Evolutionary conservation across 2,113 vertebrate genomes (phyloP), one percentile per base, ranked within the genome.

Genomic region (Laticauda laticaudata): DNA sequence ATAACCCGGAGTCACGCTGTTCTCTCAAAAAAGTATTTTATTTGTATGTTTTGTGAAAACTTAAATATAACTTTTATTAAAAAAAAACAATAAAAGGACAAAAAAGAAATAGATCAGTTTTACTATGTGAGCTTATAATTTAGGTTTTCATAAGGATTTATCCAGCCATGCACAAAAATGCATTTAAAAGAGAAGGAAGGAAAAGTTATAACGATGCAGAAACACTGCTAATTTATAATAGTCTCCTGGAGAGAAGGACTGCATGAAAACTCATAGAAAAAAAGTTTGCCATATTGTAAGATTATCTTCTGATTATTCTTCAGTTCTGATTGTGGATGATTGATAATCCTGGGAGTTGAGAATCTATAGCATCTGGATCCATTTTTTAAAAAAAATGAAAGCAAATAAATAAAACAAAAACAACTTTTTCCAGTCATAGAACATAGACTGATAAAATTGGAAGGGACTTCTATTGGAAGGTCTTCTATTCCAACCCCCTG

Each of bases 231-330:
- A 95, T 95, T 96, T 87, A 92, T 95, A 96, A 96, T 43, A 92
- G 91, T 96, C 92, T 96, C 90, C 90, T 95, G 95, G 93, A 96
- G 94, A 94, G 95, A 97, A 95, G 94, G 94, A 95, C 94, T 96
- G 94, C 86, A 96, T 95, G 94, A 95, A 94, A 94, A 55, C 86
- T 97, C 95, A 94, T 96, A 97, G 93, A 90, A 96, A 93, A 95
- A 95, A 95, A 0, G 91, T 96, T 96, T 93, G 94, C 94, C 95
- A 90, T 61, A 95, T 94, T 95, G 96, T 94, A 96, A 96, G 95
- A 96, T 97, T 96, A 96, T 96, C 93, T 93, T 95, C 95, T 94
- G 95, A 96, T 96, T 96, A 96, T 95, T 97, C 95, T 96, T 95
- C 94, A 93, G n/a, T 95, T 97, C 93, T 96, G 92, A 95, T 93